A percentile compares a stretch with the other conserved stretches of the same genome.
Evolutionary conservation across 2,113 vertebrate genomes (phyloP).

Genomic region (Dicentrarchus labrax): DNA sequence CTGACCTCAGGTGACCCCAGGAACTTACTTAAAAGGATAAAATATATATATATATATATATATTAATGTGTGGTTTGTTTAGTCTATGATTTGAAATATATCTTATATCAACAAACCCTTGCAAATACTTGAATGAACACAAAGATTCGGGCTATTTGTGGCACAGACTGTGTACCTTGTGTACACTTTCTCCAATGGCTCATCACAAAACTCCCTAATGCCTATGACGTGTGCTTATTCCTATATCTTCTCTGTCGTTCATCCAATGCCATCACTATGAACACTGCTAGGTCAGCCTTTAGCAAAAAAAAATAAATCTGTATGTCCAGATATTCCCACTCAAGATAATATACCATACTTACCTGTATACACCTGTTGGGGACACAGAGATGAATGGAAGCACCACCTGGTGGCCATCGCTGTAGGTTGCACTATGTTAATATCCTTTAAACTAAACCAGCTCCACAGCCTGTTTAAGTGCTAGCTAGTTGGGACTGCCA

Average conservation of each 20-base stretch:
- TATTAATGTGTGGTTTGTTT: not conserved
- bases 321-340: not conserved
- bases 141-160: not conserved
- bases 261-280: not conserved
- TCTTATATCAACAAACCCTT: not conserved
- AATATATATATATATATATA: no score
- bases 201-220: not conserved
- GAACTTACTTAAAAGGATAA: not conserved
- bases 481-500: no score
- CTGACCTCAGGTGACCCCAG: slow-evolving; percentile 42
- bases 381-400: not conserved
- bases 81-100: not conserved
- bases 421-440: not conserved
- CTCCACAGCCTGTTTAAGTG: no score
- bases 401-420: not conserved
- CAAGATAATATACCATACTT: not conserved
- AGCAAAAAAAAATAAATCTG: not conserved
- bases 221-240: not conserved
- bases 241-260: not conserved
- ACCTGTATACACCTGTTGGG: not conserved
- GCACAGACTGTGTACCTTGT: no score
- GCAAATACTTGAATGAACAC: not conserved
- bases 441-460: no score
- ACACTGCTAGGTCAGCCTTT: not conserved
- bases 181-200: not conserved